Evolutionary conservation across 2,113 vertebrate genomes (phyloP).

Genomic region (Plecturocebus donacophilus): DNA sequence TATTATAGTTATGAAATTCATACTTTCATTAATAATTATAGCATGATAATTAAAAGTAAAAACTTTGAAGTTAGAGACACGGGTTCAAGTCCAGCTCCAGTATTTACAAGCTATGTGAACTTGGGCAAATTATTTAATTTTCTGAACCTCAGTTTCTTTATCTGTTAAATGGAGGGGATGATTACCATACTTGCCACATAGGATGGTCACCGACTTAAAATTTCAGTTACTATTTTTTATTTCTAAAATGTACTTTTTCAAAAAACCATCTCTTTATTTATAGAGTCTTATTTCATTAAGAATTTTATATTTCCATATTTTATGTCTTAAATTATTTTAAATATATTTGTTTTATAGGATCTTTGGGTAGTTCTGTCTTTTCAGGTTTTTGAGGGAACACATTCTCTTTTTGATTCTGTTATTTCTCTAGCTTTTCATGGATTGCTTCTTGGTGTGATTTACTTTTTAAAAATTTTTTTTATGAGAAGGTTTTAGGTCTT

Average conservation of each 20-base stretch:
- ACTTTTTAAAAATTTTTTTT: not conserved
- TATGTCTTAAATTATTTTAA: not conserved
- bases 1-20: not conserved
- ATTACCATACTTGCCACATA: not conserved
- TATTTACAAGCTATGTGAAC: not conserved
- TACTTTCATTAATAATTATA: not conserved
- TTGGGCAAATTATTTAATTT: not conserved
- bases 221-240: not conserved
- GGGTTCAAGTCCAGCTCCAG: not conserved
- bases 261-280: conserved; percentile 14
- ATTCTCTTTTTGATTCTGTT: not conserved
- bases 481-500: not conserved
- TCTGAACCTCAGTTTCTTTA: not conserved
- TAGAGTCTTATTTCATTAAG: not conserved
- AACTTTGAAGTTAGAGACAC: not conserved
- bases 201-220: not conserved
- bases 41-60: not conserved
- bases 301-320: not conserved
- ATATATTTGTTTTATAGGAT: not conserved
- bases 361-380: not conserved
- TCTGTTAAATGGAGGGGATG: not conserved
- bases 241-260: not conserved
- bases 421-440: not conserved
- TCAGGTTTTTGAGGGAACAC: not conserved
- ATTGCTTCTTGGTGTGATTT: not conserved